phyloP scores from a whole-genome alignment of 2,797 vertebrate species.

The Percopsis omiscomaycus region DNA sequence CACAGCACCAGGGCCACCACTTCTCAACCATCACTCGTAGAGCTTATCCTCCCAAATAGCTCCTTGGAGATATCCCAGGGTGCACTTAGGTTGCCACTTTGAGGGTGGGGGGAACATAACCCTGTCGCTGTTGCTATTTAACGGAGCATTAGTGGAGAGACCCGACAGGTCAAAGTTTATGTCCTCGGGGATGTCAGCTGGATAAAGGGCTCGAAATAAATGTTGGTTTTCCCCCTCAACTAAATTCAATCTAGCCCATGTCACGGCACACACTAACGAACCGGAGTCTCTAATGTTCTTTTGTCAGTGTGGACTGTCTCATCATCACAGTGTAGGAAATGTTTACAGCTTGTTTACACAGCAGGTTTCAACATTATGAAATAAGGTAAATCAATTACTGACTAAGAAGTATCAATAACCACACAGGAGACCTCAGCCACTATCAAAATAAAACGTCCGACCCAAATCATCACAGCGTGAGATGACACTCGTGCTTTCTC shows the following conservation, averaged over 20 bases:
- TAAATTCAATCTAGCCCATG: conserved; percentile 21
- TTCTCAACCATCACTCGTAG: conserved; percentile 9
- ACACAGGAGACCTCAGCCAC: background rate
- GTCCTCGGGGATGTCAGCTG: conserved; percentile 31
- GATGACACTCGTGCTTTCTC: conserved; percentile 48
- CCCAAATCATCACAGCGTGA: conserved; percentile 2
- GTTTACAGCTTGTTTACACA: background rate
- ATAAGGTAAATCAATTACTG: background rate
- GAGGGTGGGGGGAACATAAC: conserved; percentile 18
- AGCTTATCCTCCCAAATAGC: conserved; percentile 25
- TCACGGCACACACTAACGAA: background rate
- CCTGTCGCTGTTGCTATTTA: conserved; percentile 39
- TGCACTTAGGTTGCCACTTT: conserved; percentile 38
- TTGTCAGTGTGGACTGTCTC: background rate
- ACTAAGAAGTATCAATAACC: conserved; percentile 6
- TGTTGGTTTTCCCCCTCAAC: conserved; percentile 18
- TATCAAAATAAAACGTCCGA: conserved; percentile 21
- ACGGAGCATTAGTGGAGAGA: conserved; percentile 44
- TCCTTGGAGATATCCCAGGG: conserved; percentile 19
- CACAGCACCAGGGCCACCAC: too few species aligned
- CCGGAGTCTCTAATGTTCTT: background rate
- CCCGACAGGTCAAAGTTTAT: conserved; percentile 60
- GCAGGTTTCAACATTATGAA: background rate
- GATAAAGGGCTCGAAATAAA: conserved; percentile 40
- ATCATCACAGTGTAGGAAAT: background rate